Base-by-base conservation (phyloP, 2,797 vertebrate genomes). In the Phrynocephalus vlangalii region DNA sequence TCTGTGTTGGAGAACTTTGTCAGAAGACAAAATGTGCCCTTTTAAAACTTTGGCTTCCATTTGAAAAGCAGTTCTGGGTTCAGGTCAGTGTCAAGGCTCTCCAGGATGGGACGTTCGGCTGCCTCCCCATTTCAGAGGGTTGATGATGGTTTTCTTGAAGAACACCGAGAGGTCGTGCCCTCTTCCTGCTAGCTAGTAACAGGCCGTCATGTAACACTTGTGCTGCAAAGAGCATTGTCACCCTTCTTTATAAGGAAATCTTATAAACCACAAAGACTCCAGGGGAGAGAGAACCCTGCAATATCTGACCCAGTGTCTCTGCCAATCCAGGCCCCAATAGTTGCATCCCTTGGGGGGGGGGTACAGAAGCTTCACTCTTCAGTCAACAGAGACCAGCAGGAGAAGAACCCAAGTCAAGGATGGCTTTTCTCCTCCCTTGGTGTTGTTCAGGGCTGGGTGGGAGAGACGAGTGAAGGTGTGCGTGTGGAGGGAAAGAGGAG, bases 61-160 rank as follows among this genome's bases (percentile, higher is more conserved):
- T 87, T 90, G 93, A 89, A 92, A 90, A 83, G 88, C 87, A 90
- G 77, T 93, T 94, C 91, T 80, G 73, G 86, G 83, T 91, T 92
- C 84, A 82, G 83, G 56, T 81, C 83, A 88, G 66, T 84, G 75
- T 84, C 56, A 84, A 93, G 87, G 72, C 88, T 85, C 38, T 44
- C 73, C 22, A 63, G 80, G 93, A 94, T 92, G 89, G 89, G 84
- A n/a, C 87, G 91, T 48, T 77, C 8, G 38, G 9, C 78, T 92
- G 1, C 50, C 60, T 84, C 30, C 56, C 73, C 2, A 66, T 22
- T 89, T 24, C 13, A 28, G 83, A 48, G 1, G 0, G 3, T 8
- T 84, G 33, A 86, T 0, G 79, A 60, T 2, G 84, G 82, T 75
- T 84, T 91, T 73, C 88, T 71, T 87, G 82, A n/a, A 71, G 20